phyloP scores from a whole-genome alignment of 2,113 vertebrate genomes.

The Myocastor coypus region DNA sequence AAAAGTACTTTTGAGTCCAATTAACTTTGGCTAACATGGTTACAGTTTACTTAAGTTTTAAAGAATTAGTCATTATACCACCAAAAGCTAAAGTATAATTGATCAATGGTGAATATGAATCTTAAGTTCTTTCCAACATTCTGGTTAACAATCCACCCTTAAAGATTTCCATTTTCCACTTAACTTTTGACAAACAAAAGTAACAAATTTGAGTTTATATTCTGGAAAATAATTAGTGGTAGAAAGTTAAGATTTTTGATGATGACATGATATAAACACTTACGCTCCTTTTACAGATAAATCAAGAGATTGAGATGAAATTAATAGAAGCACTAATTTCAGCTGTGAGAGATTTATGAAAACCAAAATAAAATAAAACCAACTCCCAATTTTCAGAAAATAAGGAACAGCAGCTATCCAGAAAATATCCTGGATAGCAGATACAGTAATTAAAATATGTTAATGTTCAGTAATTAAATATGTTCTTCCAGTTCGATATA shows the following conservation, averaged over 20 bases:
- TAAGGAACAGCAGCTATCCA: not conserved
- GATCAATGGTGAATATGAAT: constrained; percentile 11
- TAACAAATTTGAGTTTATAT: constrained; percentile 1
- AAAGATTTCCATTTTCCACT: constrained; percentile 25
- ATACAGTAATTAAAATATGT: not conserved
- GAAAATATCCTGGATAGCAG: not conserved
- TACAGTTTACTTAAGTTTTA: not conserved
- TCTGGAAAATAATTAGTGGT: constrained; percentile 3
- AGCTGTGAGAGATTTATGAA: not conserved
- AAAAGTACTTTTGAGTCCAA: not conserved
- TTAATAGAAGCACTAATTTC: constrained; percentile 8
- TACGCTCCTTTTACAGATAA: not conserved
- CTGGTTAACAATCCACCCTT: constrained; percentile 27
- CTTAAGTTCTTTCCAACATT: constrained; percentile 7
- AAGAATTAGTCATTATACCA: not conserved
- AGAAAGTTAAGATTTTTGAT: constrained; percentile 37
- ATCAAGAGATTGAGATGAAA: constrained; percentile 26
- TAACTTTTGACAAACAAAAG: constrained; percentile 29
- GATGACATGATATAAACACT: not conserved
- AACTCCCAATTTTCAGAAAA: not conserved
- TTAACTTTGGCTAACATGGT: not conserved
- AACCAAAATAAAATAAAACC: not conserved
- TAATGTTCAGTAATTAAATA: too few relatives aligned
- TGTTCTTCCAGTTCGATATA: not conserved
- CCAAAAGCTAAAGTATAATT: constrained; percentile 1